Percentiles rank a stretch among this genome's conserved stretches.
phyloP scores from a whole-genome alignment of 2,888 invertebrate genomes.

The Luffia ferchaultella region DNA sequence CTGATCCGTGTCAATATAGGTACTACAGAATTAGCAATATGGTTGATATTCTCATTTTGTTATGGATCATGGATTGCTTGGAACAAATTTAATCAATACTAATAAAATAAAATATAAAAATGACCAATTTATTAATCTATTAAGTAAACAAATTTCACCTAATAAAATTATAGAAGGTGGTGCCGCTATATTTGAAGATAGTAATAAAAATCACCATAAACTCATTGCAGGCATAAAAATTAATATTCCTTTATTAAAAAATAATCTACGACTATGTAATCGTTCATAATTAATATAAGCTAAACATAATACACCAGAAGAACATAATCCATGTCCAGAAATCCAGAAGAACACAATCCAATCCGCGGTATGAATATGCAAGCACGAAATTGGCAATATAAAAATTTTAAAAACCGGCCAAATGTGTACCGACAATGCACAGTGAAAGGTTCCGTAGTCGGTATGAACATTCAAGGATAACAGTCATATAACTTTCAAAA shows the following conservation, averaged over 20 bases:
- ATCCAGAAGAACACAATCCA: too few relatives aligned
- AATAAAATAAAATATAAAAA: slow-evolving; percentile 56
- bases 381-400: too few relatives aligned
- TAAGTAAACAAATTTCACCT: slow-evolving; percentile 71
- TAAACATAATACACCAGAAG: slow-evolving; percentile 72
- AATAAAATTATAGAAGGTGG: slow-evolving; percentile 74
- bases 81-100: slow-evolving; percentile 69
- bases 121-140: slow-evolving; percentile 62
- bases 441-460: too few relatives aligned
- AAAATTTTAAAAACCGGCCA: too few relatives aligned
- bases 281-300: slow-evolving; percentile 72
- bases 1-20: too few relatives aligned
- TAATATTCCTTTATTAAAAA: slow-evolving; percentile 70
- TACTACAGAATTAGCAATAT: too few relatives aligned
- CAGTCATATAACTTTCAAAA: too few relatives aligned
- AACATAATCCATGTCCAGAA: slow-evolving; percentile 72
- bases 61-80: too few relatives aligned
- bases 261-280: slow-evolving; percentile 65
- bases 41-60: too few relatives aligned
- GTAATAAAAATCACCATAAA: slow-evolving; percentile 72
- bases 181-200: slow-evolving; percentile 70
- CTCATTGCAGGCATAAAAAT: slow-evolving; percentile 65
- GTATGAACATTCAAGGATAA: too few relatives aligned
- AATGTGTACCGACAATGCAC: too few relatives aligned
- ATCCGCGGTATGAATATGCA: too few relatives aligned